These are phyloP conservation scores for Cataglyphis altisquamis DNA, from an alignment of 2,888 invertebrate species.

Conservation along the genomic window DNA sequence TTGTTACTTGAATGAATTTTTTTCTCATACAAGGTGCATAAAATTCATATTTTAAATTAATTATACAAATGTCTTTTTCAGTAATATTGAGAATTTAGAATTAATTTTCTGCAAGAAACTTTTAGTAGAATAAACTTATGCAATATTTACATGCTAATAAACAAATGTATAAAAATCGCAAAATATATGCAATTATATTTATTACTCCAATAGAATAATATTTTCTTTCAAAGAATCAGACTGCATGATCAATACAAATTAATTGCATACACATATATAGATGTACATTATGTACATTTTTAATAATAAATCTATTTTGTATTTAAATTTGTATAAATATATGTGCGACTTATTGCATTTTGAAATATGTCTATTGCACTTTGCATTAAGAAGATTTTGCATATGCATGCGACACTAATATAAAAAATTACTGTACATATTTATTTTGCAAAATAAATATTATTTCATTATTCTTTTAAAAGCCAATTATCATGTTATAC, in stretches of 20 bases:
- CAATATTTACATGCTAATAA: slow-evolving; percentile 38
- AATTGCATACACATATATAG: slow-evolving; percentile 7
- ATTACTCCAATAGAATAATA: slow-evolving; percentile 5
- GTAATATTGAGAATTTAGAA: slow-evolving; percentile 40
- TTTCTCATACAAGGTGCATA: background rate
- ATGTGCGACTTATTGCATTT: background rate
- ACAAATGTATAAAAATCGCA: background rate
- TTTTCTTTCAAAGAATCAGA: slow-evolving; percentile 24
- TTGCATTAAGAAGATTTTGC: slow-evolving; percentile 25
- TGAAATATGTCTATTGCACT: slow-evolving; percentile 8
- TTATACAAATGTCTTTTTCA: background rate
- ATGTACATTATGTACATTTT: background rate
- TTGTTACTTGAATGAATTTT: slow-evolving; percentile 43
- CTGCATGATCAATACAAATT: background rate
- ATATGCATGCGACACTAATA: slow-evolving; percentile 1
- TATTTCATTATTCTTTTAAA: background rate
- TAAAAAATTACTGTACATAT: slow-evolving; percentile 6
- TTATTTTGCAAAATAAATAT: slow-evolving; percentile 1
- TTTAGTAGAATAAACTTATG: slow-evolving; percentile 18
- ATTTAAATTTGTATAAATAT: slow-evolving; percentile 13
- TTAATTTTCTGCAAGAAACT: slow-evolving; percentile 30
- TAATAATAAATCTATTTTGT: background rate
- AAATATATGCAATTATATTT: background rate
- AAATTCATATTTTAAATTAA: background rate
- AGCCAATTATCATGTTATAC: background rate